phyloP scores from a whole-genome alignment of 2,113 vertebrate genomes.

The Alosa alosa region DNA sequence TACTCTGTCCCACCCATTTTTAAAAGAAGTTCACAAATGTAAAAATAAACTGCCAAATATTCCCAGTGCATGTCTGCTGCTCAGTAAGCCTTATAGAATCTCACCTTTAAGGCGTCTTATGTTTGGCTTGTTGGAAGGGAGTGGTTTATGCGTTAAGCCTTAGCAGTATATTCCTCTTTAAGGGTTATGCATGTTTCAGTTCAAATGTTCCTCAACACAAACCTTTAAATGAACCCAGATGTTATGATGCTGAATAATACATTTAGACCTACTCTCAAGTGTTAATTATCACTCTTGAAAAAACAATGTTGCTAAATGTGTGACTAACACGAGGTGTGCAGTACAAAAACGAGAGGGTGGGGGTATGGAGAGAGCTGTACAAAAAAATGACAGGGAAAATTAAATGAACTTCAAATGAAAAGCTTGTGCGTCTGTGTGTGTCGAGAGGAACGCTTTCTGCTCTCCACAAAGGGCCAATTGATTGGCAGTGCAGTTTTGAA shows the following conservation, averaged over 20 bases:
- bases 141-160: conserved; percentile 4
- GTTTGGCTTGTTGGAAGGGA: neutral
- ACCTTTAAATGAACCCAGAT: neutral
- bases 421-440: neutral
- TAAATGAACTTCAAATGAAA: conserved; percentile 1
- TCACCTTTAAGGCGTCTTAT: neutral
- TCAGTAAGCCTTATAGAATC: neutral
- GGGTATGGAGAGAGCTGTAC: neutral
- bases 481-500: neutral
- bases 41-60: neutral
- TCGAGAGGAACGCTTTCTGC: neutral
- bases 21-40: neutral
- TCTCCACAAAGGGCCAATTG: neutral
- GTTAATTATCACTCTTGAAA: neutral
- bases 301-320: neutral
- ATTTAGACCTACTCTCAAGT: neutral
- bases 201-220: conserved; percentile 1
- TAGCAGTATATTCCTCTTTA: neutral
- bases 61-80: neutral
- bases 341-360: neutral
- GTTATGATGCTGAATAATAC: neutral
- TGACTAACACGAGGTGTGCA: neutral
- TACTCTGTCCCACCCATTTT: neutral
- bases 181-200: neutral
- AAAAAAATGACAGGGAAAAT: neutral